Conservation (phyloP, 2,888 invertebrate genomes). For the Sthenelais limicola region DNA sequence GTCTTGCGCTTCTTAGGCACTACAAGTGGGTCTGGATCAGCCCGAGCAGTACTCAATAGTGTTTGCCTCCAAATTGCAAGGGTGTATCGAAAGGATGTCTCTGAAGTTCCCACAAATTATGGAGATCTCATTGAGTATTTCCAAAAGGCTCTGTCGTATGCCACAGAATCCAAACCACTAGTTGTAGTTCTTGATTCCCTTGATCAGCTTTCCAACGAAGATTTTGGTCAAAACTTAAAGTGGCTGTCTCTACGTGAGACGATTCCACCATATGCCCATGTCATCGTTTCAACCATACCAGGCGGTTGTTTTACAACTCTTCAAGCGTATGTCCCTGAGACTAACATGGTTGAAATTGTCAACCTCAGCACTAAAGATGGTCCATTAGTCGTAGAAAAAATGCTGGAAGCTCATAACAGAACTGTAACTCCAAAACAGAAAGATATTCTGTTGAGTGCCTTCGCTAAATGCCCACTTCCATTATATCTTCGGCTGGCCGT, state of each 20-base stretch:
- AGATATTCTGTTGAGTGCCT: conserved; percentile 43
- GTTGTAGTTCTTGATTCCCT: conserved; percentile 43
- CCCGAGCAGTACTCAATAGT: conserved; percentile 40
- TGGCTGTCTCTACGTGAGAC: conserved; percentile 41
- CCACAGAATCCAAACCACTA: conserved; percentile 27
- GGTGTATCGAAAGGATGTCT: conserved; percentile 36
- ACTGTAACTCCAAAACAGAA: conserved; percentile 41
- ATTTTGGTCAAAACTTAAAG: conserved; percentile 46
- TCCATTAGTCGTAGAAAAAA: conserved; percentile 40
- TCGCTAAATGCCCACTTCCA: conserved; percentile 49
- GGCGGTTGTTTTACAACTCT: conserved; percentile 46
- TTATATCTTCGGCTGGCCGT: conserved; percentile 50
- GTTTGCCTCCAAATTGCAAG: conserved; percentile 41
- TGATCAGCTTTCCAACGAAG: conserved; percentile 46
- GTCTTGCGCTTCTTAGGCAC: conserved; percentile 47
- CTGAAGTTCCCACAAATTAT: conserved; percentile 36
- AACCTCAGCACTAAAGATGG: conserved; percentile 41
- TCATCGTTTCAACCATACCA: conserved; percentile 45
- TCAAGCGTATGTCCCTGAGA: conserved; percentile 33
- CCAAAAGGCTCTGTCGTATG: conserved; percentile 40
- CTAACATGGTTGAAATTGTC: conserved; percentile 35
- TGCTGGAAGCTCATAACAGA: conserved; percentile 33
- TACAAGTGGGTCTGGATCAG: conserved; percentile 42
- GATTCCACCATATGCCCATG: conserved; percentile 35
- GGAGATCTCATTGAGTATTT: conserved; percentile 43